phyloP scores from a whole-genome alignment of 2,888 invertebrate species.

The Xiphydria camelus region DNA sequence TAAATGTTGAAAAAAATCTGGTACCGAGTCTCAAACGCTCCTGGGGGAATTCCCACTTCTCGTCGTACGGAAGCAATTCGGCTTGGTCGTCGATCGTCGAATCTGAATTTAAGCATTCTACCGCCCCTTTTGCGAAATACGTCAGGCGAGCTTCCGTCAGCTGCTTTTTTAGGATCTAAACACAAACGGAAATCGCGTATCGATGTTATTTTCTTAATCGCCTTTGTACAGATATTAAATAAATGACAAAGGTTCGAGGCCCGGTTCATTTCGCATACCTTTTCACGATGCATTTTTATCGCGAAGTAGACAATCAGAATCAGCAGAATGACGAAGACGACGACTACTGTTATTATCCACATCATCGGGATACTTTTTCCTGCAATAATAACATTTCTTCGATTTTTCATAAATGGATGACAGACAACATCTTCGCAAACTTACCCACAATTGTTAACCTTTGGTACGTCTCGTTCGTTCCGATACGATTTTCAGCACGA shows the following conservation, averaged over 20 bases:
- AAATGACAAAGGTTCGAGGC: too few species aligned
- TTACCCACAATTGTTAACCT: conserved; percentile 61
- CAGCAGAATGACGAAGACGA: conserved; percentile 36
- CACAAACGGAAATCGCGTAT: too few species aligned
- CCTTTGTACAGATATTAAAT: too few species aligned
- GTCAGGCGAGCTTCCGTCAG: too few species aligned
- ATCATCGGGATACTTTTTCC: conserved; percentile 49
- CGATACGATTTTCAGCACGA: conserved; percentile 61
- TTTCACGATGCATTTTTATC: conserved; percentile 50
- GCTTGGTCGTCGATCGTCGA: conserved; percentile 63
- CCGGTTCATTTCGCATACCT: conserved; percentile 46
- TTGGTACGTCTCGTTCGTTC: conserved; percentile 52
- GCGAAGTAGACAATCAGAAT: conserved; percentile 42
- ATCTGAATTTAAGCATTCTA: conserved; percentile 59
- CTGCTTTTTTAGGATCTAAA: too few species aligned
- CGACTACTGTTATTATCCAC: conserved; percentile 34
- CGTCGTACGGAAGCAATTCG: conserved; percentile 61
- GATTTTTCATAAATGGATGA: conserved; percentile 31
- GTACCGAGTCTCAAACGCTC: conserved; percentile 61
- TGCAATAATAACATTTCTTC: conserved; percentile 36
- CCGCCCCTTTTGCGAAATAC: conserved; percentile 54
- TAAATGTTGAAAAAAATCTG: conserved; percentile 10
- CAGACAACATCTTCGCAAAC: conserved; percentile 18
- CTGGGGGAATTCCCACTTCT: conserved; percentile 62
- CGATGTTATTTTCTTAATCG: too few species aligned